Evolutionary conservation across 2,113 vertebrate genomes (phyloP).

Genomic region (Stegastes partitus): DNA sequence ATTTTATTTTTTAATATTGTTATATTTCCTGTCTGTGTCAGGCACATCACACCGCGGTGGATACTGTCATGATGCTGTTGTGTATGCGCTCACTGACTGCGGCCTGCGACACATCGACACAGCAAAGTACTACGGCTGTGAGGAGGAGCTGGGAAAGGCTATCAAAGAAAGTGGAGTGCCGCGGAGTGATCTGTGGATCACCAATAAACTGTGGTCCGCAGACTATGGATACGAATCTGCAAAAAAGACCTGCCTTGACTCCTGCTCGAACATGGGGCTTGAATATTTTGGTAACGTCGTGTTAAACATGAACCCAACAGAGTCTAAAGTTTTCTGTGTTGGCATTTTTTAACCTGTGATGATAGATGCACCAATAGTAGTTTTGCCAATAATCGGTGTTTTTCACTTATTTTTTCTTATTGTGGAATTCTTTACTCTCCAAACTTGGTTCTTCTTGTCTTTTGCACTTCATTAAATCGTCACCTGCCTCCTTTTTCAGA

Average conservation of each 20-base stretch:
- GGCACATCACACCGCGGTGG: slow-evolving; percentile 85
- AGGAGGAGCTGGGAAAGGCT: slow-evolving; percentile 80
- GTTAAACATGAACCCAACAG: not conserved
- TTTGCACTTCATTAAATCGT: not conserved
- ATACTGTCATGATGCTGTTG: slow-evolving; percentile 83
- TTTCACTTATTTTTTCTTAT: not conserved
- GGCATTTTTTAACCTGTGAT: too few relatives aligned
- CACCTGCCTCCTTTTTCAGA: slow-evolving; percentile 74
- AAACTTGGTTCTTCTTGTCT: not conserved
- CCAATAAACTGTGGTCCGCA: slow-evolving; percentile 86
- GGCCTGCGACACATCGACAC: slow-evolving; percentile 86
- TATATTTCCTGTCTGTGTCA: slow-evolving; percentile 34
- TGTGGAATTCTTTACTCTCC: not conserved
- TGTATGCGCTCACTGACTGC: slow-evolving; percentile 83
- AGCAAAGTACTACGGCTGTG: slow-evolving; percentile 85
- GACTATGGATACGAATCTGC: slow-evolving; percentile 84
- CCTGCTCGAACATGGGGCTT: slow-evolving; percentile 83
- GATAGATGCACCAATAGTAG: not conserved
- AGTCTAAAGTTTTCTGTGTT: too few relatives aligned
- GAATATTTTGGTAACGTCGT: slow-evolving; percentile 82
- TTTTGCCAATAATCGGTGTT: not conserved
- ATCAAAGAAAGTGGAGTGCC: slow-evolving; percentile 81
- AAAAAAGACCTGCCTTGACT: slow-evolving; percentile 83
- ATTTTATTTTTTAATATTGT: not conserved
- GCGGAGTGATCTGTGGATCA: slow-evolving; percentile 86